phyloP scores from a whole-genome alignment of 2,888 invertebrate species.

The Syritta pipiens region DNA sequence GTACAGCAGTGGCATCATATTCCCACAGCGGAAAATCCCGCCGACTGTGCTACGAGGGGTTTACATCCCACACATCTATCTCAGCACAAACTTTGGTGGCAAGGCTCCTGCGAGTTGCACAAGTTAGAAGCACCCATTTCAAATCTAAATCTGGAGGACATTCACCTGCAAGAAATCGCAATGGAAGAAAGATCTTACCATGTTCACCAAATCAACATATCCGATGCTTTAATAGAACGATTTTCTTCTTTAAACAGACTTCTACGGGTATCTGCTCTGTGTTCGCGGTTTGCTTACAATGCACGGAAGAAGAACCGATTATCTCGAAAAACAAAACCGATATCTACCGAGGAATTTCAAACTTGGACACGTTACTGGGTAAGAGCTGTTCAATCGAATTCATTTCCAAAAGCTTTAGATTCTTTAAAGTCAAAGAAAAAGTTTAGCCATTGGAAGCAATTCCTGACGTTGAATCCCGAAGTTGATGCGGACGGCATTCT shows the following conservation, averaged over 20 bases:
- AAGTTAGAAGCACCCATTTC: background rate
- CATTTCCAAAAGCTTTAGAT: background rate
- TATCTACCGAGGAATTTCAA: background rate
- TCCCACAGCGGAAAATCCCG: background rate
- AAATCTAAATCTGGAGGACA: background rate
- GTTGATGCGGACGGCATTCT: constrained; percentile 4
- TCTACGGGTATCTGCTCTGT: too few relatives aligned
- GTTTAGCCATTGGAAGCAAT: too few relatives aligned
- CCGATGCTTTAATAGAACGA: too few relatives aligned
- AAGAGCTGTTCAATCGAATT: background rate
- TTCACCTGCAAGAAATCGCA: background rate
- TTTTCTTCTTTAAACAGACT: too few relatives aligned
- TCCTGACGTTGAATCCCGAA: background rate
- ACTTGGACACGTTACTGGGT: background rate
- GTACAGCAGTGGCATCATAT: too few relatives aligned
- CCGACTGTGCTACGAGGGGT: background rate
- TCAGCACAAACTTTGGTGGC: background rate
- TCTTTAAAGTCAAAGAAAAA: background rate
- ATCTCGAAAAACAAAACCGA: background rate
- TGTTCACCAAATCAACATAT: too few relatives aligned
- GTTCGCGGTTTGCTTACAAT: background rate
- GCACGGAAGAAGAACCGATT: background rate
- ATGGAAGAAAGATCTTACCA: background rate
- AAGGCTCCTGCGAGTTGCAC: background rate
- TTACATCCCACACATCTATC: background rate